phyloP scores from a whole-genome alignment of 2,888 invertebrate species.

The Apodemia mormo region DNA sequence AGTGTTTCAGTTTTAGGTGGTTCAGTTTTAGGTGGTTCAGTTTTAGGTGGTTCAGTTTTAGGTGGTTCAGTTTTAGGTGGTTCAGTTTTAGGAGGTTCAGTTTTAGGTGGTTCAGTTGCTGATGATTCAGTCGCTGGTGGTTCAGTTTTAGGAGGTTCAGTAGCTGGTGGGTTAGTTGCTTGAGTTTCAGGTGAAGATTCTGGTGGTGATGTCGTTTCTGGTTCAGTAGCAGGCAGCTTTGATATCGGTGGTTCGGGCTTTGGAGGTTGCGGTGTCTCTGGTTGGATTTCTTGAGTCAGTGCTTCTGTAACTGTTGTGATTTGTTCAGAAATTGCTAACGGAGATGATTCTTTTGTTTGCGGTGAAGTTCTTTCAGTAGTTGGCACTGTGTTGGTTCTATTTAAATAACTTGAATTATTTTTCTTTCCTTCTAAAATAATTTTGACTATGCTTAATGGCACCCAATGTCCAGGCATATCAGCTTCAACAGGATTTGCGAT shows the following conservation, averaged over 20 bases:
- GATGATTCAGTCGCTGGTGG: neutral
- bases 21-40: constrained; percentile 11
- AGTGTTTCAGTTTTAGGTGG: neutral
- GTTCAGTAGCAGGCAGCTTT: neutral
- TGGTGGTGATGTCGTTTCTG: constrained; percentile 18
- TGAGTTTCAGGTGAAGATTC: neutral
- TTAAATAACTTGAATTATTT: constrained; percentile 5
- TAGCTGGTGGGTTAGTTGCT: constrained; percentile 21
- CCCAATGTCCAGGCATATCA: constrained; percentile 57
- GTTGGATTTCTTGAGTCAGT: neutral
- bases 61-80: neutral
- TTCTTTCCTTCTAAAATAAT: constrained; percentile 34
- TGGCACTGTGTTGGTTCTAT: neutral
- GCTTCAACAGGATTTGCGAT: constrained; percentile 57
- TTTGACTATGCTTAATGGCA: constrained; percentile 53
- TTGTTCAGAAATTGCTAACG: constrained; percentile 17
- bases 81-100: constrained; percentile 13
- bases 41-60: neutral
- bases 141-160: neutral
- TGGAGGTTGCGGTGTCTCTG: constrained; percentile 15
- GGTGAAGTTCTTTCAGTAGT: constrained; percentile 23
- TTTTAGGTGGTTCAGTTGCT: constrained; percentile 1
- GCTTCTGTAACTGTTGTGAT: constrained; percentile 12
- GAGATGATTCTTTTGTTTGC: constrained; percentile 19
- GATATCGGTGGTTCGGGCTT: constrained; percentile 17